phyloP scores from a whole-genome alignment of 2,113 vertebrate species.

The Butorides virescens region DNA sequence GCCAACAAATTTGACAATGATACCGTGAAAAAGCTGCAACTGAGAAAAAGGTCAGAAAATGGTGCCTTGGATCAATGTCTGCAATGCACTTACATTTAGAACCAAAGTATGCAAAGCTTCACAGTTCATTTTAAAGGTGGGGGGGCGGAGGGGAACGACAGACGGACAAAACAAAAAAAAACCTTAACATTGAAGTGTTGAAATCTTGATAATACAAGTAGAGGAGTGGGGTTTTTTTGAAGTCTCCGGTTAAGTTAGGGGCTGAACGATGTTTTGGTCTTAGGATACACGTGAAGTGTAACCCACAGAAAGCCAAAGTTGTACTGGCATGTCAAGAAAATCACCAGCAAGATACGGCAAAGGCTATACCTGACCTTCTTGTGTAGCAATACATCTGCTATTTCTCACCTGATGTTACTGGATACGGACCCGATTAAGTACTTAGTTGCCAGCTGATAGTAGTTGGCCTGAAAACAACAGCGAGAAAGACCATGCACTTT shows the following conservation, averaged over 20 bases:
- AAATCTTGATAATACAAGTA: background rate
- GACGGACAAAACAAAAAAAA: background rate
- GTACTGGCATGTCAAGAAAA: background rate
- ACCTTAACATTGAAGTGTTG: background rate
- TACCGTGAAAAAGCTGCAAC: background rate
- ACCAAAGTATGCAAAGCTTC: conserved; percentile 29
- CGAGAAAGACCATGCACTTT: background rate
- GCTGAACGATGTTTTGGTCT: background rate
- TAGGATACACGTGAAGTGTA: background rate
- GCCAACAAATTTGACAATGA: background rate
- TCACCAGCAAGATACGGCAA: background rate
- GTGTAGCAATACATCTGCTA: background rate
- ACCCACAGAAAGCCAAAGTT: background rate
- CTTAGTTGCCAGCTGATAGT: background rate
- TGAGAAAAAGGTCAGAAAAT: background rate
- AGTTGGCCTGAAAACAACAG: background rate
- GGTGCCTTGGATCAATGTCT: background rate
- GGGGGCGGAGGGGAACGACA: fast-evolving
- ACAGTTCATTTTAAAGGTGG: background rate
- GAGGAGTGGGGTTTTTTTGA: background rate
- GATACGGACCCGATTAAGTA: background rate
- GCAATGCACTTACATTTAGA: background rate
- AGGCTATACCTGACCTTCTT: background rate
- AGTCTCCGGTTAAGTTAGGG: background rate
- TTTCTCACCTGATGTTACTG: background rate